phyloP scores from a whole-genome alignment of 2,888 invertebrate species.

The Beris morrisii region DNA sequence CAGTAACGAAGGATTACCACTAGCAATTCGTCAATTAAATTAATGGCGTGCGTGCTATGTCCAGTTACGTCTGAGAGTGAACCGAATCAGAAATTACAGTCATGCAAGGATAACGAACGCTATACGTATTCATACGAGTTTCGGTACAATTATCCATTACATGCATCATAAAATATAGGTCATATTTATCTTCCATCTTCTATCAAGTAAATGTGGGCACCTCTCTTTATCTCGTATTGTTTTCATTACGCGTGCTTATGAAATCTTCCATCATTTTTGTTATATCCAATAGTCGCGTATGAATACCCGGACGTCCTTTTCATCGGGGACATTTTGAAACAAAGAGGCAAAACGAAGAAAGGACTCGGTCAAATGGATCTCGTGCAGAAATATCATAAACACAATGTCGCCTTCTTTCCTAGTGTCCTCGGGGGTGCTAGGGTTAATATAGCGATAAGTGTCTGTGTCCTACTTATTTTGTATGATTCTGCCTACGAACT shows the following conservation, averaged over 20 bases:
- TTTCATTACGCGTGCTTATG: constrained; percentile 21
- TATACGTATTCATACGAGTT: no score
- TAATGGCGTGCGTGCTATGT: constrained; percentile 25
- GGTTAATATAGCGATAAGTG: constrained; percentile 22
- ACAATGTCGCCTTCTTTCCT: constrained; percentile 3
- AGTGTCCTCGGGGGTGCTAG: constrained; percentile 5
- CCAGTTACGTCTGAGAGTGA: neutral
- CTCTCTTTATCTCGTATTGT: constrained; percentile 23
- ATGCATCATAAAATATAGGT: neutral
- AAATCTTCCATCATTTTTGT: constrained; percentile 14
- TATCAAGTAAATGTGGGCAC: neutral
- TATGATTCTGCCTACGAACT: no score
- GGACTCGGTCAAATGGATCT: constrained; percentile 4
- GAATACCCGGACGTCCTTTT: neutral
- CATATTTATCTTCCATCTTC: neutral
- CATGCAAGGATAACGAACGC: no score
- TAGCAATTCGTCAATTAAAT: constrained; percentile 31
- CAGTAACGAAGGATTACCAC: constrained; percentile 12
- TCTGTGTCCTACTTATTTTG: constrained; percentile 22
- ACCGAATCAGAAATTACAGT: no score
- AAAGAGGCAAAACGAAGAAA: neutral
- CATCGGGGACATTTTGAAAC: neutral
- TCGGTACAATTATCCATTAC: neutral
- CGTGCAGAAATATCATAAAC: constrained; percentile 29
- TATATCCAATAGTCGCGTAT: neutral